Percentiles rank a stretch among this genome's conserved stretches.
These are phyloP conservation scores for Astreopora myriophthalma DNA, from an alignment of 64 coral and sea anemone species.

Conservation along the genomic window DNA sequence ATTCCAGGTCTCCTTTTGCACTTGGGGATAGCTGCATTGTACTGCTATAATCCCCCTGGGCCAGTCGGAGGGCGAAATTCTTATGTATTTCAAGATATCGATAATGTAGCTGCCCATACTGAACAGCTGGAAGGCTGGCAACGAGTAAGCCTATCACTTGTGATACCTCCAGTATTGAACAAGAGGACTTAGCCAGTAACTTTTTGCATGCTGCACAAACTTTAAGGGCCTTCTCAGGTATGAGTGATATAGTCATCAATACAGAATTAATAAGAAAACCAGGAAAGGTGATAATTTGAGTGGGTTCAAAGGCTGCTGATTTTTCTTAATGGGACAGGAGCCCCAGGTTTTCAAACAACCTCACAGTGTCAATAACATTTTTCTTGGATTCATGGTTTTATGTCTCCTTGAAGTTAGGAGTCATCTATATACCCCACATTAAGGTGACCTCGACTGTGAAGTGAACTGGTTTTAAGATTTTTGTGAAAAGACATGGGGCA, in stretches of 20 bases:
- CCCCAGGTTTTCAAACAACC: too few relatives aligned
- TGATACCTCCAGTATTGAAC: background rate
- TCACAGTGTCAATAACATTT: too few relatives aligned
- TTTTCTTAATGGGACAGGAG: too few relatives aligned
- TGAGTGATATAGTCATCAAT: background rate
- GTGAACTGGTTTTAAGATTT: too few relatives aligned
- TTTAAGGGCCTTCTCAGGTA: background rate
- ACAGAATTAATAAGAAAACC: too few relatives aligned
- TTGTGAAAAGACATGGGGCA: too few relatives aligned
- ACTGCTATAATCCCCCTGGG: slow-evolving; percentile 41
- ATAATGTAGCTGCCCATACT: slow-evolving; percentile 67
- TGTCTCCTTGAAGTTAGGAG: too few relatives aligned
- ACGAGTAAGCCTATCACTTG: slow-evolving; percentile 45
- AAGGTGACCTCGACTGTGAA: too few relatives aligned
- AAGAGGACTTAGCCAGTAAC: background rate
- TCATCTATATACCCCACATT: too few relatives aligned
- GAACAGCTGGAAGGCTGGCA: slow-evolving; percentile 39
- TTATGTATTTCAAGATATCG: slow-evolving; percentile 56
- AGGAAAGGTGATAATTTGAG: too few relatives aligned
- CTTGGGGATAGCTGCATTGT: slow-evolving; percentile 2
- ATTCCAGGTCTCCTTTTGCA: slow-evolving; percentile 28
- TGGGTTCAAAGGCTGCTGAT: too few relatives aligned
- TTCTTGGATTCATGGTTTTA: too few relatives aligned
- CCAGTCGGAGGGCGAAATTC: background rate
- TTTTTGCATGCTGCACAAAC: background rate